These are phyloP conservation scores for Montipora capricornis DNA, from an alignment of 64 coral and sea anemone species.

Conservation along the genomic window DNA sequence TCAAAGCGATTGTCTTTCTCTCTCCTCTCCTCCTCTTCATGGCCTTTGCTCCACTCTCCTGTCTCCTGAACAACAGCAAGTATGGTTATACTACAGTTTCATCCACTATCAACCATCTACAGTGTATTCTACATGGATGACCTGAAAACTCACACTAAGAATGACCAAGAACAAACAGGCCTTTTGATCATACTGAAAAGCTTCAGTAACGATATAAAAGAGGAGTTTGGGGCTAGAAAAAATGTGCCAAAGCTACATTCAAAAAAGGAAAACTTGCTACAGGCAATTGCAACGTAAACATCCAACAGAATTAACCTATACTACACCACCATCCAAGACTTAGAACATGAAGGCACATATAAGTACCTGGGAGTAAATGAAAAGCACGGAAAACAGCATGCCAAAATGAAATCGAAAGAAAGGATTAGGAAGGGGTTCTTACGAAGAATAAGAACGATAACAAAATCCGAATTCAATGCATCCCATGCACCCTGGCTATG, in stretches of 20 bases:
- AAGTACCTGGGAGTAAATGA: conserved; percentile 5
- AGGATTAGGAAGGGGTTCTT: neutral
- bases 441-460: neutral
- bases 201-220: conserved; percentile 39
- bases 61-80: conserved; percentile 11
- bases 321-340: neutral
- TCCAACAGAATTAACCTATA: neutral
- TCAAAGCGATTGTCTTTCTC: conserved; percentile 27
- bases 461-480: neutral
- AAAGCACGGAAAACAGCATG: conserved; percentile 3
- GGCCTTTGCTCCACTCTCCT: conserved; percentile 34
- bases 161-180: conserved; percentile 12
- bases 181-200: neutral
- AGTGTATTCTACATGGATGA: conserved; percentile 21
- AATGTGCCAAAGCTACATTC: conserved; percentile 21
- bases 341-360: conserved; percentile 5
- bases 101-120: conserved; percentile 9
- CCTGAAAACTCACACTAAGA: conserved; percentile 11
- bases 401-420: neutral
- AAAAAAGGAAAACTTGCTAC: neutral
- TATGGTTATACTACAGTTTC: conserved; percentile 42
- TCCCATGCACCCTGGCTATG: neutral
- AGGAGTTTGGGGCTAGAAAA: conserved; percentile 15
- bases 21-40: conserved; percentile 54
- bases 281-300: neutral